Base-by-base conservation (phyloP, 2,113 vertebrate species). In the Trichomycterus rosablanca region DNA sequence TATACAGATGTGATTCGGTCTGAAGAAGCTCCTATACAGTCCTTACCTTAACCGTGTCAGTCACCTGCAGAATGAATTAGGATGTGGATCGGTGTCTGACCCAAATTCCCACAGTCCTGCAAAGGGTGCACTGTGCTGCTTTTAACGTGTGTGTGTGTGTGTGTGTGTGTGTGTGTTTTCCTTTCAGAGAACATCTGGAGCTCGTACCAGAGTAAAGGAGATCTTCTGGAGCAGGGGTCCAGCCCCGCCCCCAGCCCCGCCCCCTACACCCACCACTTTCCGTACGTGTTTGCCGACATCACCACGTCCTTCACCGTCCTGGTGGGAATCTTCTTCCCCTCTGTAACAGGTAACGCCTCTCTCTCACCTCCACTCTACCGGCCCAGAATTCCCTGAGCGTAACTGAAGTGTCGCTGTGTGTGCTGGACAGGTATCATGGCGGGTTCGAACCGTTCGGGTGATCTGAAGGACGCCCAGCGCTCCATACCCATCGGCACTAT, bases 321-420 rank as follows among this genome's bases (percentile, higher is more conserved):
- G 24, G 91, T 95, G 73, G 92, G 92, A 16, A 94, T 95, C 76
- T 95, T 95, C 83, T 95, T 95, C 76, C 92, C 92, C 3, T 94
- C 91, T 0, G 92, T 95, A 71, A 93, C 92, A 76, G 92, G 93
- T 93, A 80, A 62, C 67, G 12, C 12, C 52, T 18, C 18, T 62
- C 9, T 15, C 20, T 20, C 32, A 9, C 12, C 19, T 19, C 26
- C 16, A 14, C 9, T 56, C 20, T 55, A 7, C 19, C 5, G 9
- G 1, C n/a, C n/a, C n/a, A n/a, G n/a, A n/a, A n/a, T n/a, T n/a
- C n/a, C n/a, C n/a, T n/a, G n/a, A n/a, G n/a, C n/a, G n/a, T n/a
- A n/a, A n/a, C n/a, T n/a, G n/a, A n/a, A n/a, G n/a, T n/a, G n/a
- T n/a, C n/a, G n/a, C n/a, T n/a, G n/a, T n/a, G n/a, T 49, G 7